Percentiles rank a stretch among this genome's conserved stretches.
phyloP scores from a whole-genome alignment of 2,888 invertebrate species.

The Entomobrya multifasciata region DNA sequence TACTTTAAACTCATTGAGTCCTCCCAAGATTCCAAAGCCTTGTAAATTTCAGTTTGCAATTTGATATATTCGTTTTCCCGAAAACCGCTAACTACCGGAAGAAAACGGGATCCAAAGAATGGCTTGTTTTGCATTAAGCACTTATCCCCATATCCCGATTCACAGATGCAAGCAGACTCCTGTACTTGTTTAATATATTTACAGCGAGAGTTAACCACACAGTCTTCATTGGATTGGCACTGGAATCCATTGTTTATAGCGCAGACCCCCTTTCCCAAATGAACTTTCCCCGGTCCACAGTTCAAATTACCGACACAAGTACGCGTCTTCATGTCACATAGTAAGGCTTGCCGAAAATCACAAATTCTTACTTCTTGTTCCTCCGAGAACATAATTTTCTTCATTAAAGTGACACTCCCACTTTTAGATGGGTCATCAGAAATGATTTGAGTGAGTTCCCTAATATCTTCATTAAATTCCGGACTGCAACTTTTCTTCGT shows the following conservation, averaged over 20 bases:
- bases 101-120: slow-evolving; percentile 5
- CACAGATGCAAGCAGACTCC: slow-evolving; percentile 19
- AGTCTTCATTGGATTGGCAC: slow-evolving; percentile 38
- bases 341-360: slow-evolving; percentile 27
- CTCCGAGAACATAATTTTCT: not conserved
- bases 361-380: slow-evolving; percentile 31
- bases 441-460: not conserved
- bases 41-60: not conserved
- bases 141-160: slow-evolving; percentile 5
- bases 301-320: not conserved
- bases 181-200: not conserved
- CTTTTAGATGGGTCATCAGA: slow-evolving; percentile 4
- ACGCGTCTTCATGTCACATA: not conserved
- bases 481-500: not conserved
- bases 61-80: slow-evolving; percentile 11
- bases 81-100: slow-evolving; percentile 28
- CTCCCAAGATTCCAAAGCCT: slow-evolving; percentile 38
- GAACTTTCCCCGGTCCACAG: slow-evolving; percentile 34
- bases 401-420: not conserved
- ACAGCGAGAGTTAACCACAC: slow-evolving; percentile 38
- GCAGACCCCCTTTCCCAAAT: slow-evolving; percentile 35
- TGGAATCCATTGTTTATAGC: slow-evolving; percentile 13
- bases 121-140: slow-evolving; percentile 20
- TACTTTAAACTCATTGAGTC: not conserved
- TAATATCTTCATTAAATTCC: not conserved